Base-by-base conservation (phyloP, 2,888 invertebrate species). In the Stenodema calcarata region DNA sequence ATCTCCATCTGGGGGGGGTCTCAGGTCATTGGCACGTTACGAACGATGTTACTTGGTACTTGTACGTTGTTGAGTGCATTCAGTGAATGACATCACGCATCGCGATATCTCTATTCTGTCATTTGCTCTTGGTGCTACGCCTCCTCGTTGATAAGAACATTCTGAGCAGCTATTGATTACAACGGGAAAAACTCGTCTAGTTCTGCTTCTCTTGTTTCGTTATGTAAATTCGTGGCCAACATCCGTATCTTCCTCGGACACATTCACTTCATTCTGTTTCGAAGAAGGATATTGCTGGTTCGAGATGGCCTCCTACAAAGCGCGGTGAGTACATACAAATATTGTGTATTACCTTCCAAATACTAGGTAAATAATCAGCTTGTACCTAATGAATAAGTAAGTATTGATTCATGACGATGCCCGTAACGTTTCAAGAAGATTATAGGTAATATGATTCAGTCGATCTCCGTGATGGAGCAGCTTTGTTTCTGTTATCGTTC, bases 231-330 rank as follows among this genome's bases (percentile, higher is more conserved):
- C 9, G n/a, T 0, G 35, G 14, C 18, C 30, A 30, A 14, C n/a
- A 4, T 28, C 73, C 73, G 73, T 12, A 35, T 41, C 73, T 16
- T 41, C 41, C 41, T 35, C 73, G 27, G 70, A 0, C 35, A 73
- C 14, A 30, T 41, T 73, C 73, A 30, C 16, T 35, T 1, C 16
- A 16, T 35, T 35, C 62, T 4, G 4, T 18, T 44, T 54, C 44
- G 27, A 2, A 35, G 35, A 7, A 35, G 35, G 35, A 35, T 35
- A 35, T 35, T 7, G 16, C 27, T 12, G 14, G 6, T 14, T 50
- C 27, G 54, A 28, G 11, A 90, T 90, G 90, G 89, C 90, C 78
- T 89, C 90, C 16, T 90, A 91, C 88, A 90, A 89, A 89, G 90
- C 90, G 70, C 90, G 90, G 91, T 90, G 87, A 87, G 88, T 86